Conservation (phyloP, 1,140 invertebrate genomes). For the Luehdorfia chinensis region DNA sequence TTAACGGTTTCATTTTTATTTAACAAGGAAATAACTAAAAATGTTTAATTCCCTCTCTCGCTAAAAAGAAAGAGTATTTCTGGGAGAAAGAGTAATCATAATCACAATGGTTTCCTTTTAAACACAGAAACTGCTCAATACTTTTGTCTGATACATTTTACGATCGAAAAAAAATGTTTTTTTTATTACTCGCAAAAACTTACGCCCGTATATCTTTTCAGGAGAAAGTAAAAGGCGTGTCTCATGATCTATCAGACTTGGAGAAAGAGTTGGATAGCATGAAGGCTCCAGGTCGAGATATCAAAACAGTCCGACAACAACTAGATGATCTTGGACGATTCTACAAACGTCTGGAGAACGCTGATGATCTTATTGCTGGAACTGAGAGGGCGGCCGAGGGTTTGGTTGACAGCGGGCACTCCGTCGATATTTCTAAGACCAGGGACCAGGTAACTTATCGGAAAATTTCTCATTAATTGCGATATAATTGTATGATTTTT, state of each 20-base stretch:
- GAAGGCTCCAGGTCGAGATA: constrained; percentile 90
- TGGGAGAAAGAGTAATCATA: constrained; percentile 3
- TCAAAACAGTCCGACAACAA: constrained; percentile 90
- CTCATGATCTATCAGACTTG: constrained; percentile 85
- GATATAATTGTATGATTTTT: too few species aligned
- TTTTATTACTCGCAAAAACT: too few species aligned
- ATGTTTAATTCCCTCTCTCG: too few species aligned
- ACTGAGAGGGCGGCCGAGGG: constrained; percentile 85
- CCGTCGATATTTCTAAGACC: constrained; percentile 87
- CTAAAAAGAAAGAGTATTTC: too few species aligned
- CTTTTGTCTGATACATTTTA: too few species aligned
- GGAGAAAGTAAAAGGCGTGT: constrained; percentile 88
- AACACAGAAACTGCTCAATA: too few species aligned
- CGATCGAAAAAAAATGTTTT: too few species aligned
- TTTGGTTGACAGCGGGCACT: constrained; percentile 89
- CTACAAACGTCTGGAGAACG: constrained; percentile 81
- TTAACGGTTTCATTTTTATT: too few species aligned
- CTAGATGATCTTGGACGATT: constrained; percentile 87
- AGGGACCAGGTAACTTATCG: constrained; percentile 79
- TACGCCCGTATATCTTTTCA: constrained; percentile 43
- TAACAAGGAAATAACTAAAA: too few species aligned
- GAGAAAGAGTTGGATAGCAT: constrained; percentile 92
- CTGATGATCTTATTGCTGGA: constrained; percentile 83
- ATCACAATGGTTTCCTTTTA: too few species aligned
- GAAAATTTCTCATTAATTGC: background rate